Evolutionary conservation across 2,888 invertebrate genomes (phyloP).

Genomic region (Chymomyza fuscimana): DNA sequence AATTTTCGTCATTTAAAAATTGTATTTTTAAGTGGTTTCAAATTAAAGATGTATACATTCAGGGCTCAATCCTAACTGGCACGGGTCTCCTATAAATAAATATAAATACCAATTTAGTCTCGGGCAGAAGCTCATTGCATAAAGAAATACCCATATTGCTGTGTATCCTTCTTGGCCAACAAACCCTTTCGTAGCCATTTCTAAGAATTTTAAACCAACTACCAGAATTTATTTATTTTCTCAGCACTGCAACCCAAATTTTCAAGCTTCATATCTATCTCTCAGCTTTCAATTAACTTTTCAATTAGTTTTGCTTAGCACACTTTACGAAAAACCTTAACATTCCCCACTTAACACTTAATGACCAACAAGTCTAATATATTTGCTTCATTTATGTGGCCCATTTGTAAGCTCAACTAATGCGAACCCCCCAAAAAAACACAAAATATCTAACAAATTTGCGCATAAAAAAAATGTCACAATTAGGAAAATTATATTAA

Average conservation of each 20-base stretch:
- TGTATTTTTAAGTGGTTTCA: too few species aligned
- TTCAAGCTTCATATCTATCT: not conserved
- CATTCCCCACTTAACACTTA: not conserved
- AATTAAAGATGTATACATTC: too few species aligned
- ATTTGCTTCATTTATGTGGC: not conserved
- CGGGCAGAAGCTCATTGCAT: too few species aligned
- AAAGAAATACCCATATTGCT: too few species aligned
- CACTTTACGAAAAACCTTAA: not conserved
- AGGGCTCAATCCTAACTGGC: too few species aligned
- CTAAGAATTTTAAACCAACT: not conserved
- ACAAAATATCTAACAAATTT: not conserved
- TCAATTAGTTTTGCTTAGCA: not conserved
- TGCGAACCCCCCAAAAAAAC: not conserved
- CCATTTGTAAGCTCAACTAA: not conserved
- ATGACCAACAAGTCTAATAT: not conserved
- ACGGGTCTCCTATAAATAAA: too few species aligned
- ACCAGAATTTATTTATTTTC: not conserved
- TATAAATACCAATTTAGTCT: too few species aligned
- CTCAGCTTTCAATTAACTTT: not conserved
- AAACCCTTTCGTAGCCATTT: not conserved
- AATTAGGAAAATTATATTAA: constrained; percentile 50
- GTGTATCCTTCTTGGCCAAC: too few species aligned
- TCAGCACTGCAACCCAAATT: not conserved
- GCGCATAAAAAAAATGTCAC: constrained; percentile 14
- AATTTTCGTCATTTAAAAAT: too few species aligned